Conservation (phyloP, 2,888 invertebrate species). For the Panopea generosa region DNA sequence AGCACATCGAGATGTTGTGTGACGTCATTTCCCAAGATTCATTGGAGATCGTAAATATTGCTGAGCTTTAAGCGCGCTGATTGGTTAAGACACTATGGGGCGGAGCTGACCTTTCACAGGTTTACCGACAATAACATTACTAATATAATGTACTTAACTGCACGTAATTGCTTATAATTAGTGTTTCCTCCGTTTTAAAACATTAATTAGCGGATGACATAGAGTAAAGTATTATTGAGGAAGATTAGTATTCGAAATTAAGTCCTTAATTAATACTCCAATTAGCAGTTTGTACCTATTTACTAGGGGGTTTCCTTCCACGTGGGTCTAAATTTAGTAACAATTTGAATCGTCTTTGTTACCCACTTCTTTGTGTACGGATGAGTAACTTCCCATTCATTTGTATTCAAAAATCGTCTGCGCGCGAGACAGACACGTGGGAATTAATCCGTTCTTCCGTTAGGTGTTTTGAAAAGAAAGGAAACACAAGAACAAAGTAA, state of each 20-base stretch:
- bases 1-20: conserved; percentile 70
- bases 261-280: not conserved
- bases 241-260: conserved; percentile 3
- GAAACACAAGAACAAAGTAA: conserved; percentile 19
- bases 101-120: conserved; percentile 59
- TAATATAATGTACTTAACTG: too few species aligned
- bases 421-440: conserved; percentile 58
- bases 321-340: conserved; percentile 65
- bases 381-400: conserved; percentile 38
- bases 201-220: conserved; percentile 3
- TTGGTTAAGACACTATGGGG: conserved; percentile 66
- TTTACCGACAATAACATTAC: conserved; percentile 52
- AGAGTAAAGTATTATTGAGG: not conserved
- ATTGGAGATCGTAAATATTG: conserved; percentile 64
- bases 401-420: conserved; percentile 6
- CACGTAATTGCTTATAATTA: conserved; percentile 27
- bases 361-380: conserved; percentile 39
- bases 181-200: conserved; percentile 8
- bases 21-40: conserved; percentile 79
- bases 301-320: conserved; percentile 36
- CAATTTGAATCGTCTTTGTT: conserved; percentile 54
- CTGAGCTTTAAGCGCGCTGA: conserved; percentile 48
- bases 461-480: conserved; percentile 27
- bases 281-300: conserved; percentile 13
- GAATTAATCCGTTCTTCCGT: conserved; percentile 51